These are phyloP conservation scores for Okamejei kenojei DNA, from an alignment of 2,797 vertebrate species.

Conservation along the genomic window DNA sequence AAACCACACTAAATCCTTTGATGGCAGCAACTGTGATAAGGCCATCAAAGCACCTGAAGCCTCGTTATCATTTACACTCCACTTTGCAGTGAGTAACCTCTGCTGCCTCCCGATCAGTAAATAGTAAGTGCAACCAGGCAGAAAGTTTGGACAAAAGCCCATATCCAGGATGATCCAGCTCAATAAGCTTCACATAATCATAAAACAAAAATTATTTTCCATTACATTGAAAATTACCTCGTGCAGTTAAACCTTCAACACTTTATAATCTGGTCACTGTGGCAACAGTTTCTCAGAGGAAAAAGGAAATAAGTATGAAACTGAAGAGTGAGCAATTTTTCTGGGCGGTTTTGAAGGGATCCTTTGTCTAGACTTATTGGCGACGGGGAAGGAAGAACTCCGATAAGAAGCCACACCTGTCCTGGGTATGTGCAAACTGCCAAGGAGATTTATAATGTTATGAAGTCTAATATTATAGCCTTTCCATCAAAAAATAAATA, in stretches of 20 bases:
- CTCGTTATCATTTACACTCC: too few relatives aligned
- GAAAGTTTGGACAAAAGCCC: too few relatives aligned
- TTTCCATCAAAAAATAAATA: neutral
- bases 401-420: conserved; percentile 21
- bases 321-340: conserved; percentile 30
- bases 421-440: conserved; percentile 1
- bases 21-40: too few relatives aligned
- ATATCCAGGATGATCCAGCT: too few relatives aligned
- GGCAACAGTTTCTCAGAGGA: neutral
- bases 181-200: neutral
- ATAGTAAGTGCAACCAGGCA: too few relatives aligned
- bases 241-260: neutral
- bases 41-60: too few relatives aligned
- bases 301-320: conserved; percentile 31
- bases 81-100: too few relatives aligned
- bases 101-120: too few relatives aligned
- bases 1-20: too few relatives aligned
- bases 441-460: neutral
- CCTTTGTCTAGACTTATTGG: conserved; percentile 35
- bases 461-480: neutral
- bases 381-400: conserved; percentile 24
- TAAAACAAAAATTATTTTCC: conserved; percentile 12
- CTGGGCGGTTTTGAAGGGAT: conserved; percentile 30
- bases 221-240: neutral
- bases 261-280: neutral